Evolutionary conservation across 2,888 invertebrate genomes (phyloP), one percentile per base, ranked within the genome.

Genomic region (Drosophila putrida): DNA sequence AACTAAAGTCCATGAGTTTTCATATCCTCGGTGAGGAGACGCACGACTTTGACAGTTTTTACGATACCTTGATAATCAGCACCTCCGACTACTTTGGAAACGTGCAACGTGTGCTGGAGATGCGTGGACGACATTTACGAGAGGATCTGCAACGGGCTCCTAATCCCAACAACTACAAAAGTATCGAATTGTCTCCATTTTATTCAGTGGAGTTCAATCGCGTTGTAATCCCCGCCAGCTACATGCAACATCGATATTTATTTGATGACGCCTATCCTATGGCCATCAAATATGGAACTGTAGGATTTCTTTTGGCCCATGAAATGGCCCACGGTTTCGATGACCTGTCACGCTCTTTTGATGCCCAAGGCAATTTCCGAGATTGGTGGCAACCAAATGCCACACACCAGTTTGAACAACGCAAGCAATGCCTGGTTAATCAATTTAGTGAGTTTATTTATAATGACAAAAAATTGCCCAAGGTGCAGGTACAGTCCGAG

Each of bases 281-380:
- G 28, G 90, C 91, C 0, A 71, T 91, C 2, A 90, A 90, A 33
- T 92, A 84, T 41, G 87, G 80, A 28, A 86, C 91, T 0, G 69
- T 92, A 0, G 91, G 91, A 6, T 91, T 76, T n/a, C 61, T 88
- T 0, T 75, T 91, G 4, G 91, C 88, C 10, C 92, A 91, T 36
- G 91, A 91, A 65, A 78, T 92, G 61, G 82, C 86, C 0, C 91
- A 92, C 49, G 92, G 88, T 8, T 91, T 91, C 33, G 92, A 91
- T 60, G 90, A 90, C 15, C 67, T 73, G 3, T 72, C 78, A 4
- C 86, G 91, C 6, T 80, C 84, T 33, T 90, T 79, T 33, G 91
- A 91, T 66, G 82, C 78, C 0, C 75, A 77, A 5, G 90, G 91
- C 0, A 89, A 89, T 46, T 64, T 89, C 3, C 84, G 83, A 0